A percentile compares a stretch with the other conserved stretches of the same genome.
These are phyloP conservation scores for Avahi laniger DNA, from an alignment of 2,797 vertebrate species.

Conservation along the genomic window DNA sequence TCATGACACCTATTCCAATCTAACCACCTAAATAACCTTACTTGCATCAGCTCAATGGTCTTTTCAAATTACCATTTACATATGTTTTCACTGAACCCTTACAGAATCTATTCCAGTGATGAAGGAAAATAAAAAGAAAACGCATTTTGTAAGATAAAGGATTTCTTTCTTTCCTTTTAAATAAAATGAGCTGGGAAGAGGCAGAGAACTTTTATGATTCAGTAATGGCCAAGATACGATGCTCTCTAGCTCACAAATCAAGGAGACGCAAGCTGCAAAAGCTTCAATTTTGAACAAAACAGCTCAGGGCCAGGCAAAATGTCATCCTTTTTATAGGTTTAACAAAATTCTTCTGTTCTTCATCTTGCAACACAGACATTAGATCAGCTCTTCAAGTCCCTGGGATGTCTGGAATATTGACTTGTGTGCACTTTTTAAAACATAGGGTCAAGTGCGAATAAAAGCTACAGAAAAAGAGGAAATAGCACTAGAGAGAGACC, in stretches of 20 bases:
- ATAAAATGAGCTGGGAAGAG: constrained; percentile 78
- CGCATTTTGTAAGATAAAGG: constrained; percentile 61
- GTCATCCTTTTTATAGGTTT: constrained; percentile 83
- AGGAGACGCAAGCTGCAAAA: constrained; percentile 79
- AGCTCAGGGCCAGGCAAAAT: constrained; percentile 81
- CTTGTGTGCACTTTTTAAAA: constrained; percentile 79
- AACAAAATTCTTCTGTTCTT: constrained; percentile 80
- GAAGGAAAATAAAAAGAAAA: constrained; percentile 68
- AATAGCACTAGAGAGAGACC: constrained; percentile 37
- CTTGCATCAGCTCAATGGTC: background rate
- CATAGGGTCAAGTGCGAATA: constrained; percentile 78
- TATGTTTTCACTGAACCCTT: constrained; percentile 49
- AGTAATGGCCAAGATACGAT: constrained; percentile 78
- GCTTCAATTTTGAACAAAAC: constrained; percentile 78
- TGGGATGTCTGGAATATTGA: constrained; percentile 76
- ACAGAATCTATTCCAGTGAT: constrained; percentile 27
- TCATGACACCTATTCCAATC: background rate
- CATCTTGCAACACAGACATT: constrained; percentile 80
- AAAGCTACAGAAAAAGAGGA: constrained; percentile 66
- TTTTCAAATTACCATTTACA: constrained; percentile 64
- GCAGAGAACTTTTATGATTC: constrained; percentile 77
- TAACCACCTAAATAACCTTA: constrained; percentile 12
- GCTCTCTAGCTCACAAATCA: constrained; percentile 83
- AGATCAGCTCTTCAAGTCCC: constrained; percentile 82
- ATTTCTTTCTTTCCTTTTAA: constrained; percentile 63